These are phyloP conservation scores for Hirtodrosophila confusa DNA, from an alignment of 2,888 invertebrate species.

Conservation along the genomic window DNA sequence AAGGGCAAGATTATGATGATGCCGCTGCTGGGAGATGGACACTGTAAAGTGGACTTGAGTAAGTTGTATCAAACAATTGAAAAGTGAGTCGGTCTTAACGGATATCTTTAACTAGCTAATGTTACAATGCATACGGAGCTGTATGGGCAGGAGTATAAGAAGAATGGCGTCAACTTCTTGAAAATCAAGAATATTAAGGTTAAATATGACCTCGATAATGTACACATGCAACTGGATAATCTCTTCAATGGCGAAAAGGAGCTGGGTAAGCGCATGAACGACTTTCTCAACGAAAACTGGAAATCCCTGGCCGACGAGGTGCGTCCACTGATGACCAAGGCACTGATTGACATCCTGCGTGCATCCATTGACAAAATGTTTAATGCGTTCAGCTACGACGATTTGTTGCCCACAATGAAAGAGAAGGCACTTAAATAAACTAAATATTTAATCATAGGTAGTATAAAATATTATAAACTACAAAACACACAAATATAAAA, in stretches of 20 bases:
- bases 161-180: constrained; percentile 85
- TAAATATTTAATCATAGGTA: constrained; percentile 41
- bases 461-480: constrained; percentile 32
- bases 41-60: constrained; percentile 89
- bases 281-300: constrained; percentile 92
- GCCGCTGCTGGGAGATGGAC: constrained; percentile 89
- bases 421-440: constrained; percentile 8
- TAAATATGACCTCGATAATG: constrained; percentile 88
- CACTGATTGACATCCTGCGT: constrained; percentile 86
- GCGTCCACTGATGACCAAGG: constrained; percentile 88
- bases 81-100: not conserved
- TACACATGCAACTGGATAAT: constrained; percentile 88
- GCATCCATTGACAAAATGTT: constrained; percentile 87
- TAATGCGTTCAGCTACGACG: constrained; percentile 86
- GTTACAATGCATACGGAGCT: constrained; percentile 88
- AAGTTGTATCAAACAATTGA: constrained; percentile 80
- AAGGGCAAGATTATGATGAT: constrained; percentile 90
- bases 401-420: constrained; percentile 84
- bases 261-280: constrained; percentile 89
- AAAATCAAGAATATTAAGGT: constrained; percentile 88
- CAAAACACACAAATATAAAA: constrained; percentile 22
- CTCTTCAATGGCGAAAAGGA: constrained; percentile 90
- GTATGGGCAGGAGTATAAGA: constrained; percentile 86
- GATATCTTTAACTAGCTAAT: constrained; percentile 85
- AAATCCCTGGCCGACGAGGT: constrained; percentile 88